phyloP scores from a whole-genome alignment of 2,888 invertebrate genomes.

The Pediacus dermestoides region DNA sequence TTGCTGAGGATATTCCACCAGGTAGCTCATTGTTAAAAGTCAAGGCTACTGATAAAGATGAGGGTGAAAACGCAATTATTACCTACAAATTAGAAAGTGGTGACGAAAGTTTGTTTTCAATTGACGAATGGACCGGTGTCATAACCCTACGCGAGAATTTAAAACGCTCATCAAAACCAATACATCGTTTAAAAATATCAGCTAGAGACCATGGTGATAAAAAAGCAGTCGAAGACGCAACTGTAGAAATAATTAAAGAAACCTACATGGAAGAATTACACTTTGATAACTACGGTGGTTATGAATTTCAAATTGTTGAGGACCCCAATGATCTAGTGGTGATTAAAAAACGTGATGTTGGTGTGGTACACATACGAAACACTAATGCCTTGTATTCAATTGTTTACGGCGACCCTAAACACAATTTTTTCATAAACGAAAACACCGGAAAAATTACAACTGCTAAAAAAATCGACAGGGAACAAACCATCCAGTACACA shows the following conservation, averaged over 20 bases:
- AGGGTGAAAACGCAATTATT: conserved; percentile 81
- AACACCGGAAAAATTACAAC: conserved; percentile 75
- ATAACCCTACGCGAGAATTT: conserved; percentile 66
- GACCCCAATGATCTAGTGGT: conserved; percentile 65
- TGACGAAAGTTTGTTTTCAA: conserved; percentile 73
- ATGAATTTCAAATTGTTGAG: conserved; percentile 79
- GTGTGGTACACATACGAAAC: conserved; percentile 63
- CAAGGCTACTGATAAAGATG: conserved; percentile 80
- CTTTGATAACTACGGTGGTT: conserved; percentile 72
- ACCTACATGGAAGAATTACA: conserved; percentile 69
- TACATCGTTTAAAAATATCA: conserved; percentile 71
- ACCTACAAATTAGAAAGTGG: conserved; percentile 76
- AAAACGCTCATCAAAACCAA: conserved; percentile 60
- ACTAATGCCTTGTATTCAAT: conserved; percentile 64
- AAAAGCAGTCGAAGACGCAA: conserved; percentile 67
- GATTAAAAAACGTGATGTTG: conserved; percentile 68
- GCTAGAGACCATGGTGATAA: conserved; percentile 80
- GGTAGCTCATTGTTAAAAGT: conserved; percentile 70
- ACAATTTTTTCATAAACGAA: conserved; percentile 77
- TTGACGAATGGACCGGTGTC: conserved; percentile 76
- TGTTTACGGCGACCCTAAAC: conserved; percentile 73
- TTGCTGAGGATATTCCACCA: conserved; percentile 64
- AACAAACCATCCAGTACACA: conserved; percentile 71
- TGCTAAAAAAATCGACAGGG: conserved; percentile 77
- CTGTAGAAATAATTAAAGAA: conserved; percentile 75